These are phyloP conservation scores for Semotilus atromaculatus DNA, from an alignment of 2,797 vertebrate species.

Conservation along the genomic window DNA sequence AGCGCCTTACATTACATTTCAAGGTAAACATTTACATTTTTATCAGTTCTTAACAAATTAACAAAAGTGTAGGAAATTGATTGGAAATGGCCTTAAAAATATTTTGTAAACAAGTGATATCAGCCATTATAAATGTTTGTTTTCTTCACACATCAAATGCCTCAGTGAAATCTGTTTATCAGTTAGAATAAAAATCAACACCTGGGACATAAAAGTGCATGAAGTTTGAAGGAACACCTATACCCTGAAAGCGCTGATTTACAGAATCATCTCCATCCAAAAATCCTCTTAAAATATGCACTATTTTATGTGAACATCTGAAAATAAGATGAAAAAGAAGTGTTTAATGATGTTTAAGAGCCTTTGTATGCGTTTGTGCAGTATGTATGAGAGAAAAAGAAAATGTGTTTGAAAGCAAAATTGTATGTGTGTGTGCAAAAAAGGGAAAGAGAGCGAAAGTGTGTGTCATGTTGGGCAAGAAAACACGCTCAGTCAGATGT, in stretches of 20 bases:
- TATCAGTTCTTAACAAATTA: too few relatives aligned
- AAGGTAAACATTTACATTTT: too few relatives aligned
- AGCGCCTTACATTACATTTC: too few relatives aligned
- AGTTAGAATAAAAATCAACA: too few relatives aligned
- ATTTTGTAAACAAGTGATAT: neutral
- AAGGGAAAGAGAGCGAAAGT: slow-evolving; percentile 14
- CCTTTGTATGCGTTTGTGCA: neutral
- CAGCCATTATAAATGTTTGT: neutral
- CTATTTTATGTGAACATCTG: neutral
- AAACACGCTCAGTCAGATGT: slow-evolving; percentile 62
- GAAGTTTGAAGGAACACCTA: neutral
- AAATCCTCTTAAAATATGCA: neutral
- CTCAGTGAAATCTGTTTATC: neutral
- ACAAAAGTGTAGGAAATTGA: neutral
- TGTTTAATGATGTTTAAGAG: neutral
- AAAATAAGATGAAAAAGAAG: neutral
- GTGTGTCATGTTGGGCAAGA: slow-evolving; percentile 48
- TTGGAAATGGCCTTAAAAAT: neutral
- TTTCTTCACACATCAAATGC: neutral
- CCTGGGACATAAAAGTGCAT: neutral
- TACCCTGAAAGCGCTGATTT: neutral
- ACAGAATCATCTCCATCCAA: neutral
- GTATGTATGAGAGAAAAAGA: neutral
- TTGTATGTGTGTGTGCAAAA: slow-evolving; percentile 14
- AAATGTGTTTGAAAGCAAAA: neutral